Evolutionary conservation across 2,113 vertebrate genomes (phyloP), one percentile per base, ranked within the genome.

Genomic region (Rhombomys opimus): DNA sequence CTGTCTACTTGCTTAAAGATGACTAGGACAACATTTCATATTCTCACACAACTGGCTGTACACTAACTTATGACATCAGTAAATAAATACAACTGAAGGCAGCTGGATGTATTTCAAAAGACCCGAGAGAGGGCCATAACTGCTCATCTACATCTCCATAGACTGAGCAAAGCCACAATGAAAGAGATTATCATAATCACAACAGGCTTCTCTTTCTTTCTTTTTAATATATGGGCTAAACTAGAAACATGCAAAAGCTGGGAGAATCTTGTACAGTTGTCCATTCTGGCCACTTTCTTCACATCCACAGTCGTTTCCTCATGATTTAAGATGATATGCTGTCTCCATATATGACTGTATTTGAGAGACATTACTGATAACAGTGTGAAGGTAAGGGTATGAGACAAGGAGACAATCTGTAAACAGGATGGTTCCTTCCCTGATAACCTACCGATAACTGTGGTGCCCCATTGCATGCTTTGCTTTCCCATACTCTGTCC

Each of bases 61-160:
- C 17, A 78, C 23, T 81, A 80, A 13, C 15, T 89, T 81, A 23
- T 35, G 54, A 50, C 41, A 32, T 32, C 77, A 72, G 77, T 85
- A 30, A 82, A 72, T 38, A 90, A 54, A 92, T 38, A 54, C 13
- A 65, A 80, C 75, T 38, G 91, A 95, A 77, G 14, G 12, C 46
- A 92, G 1, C 2, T 35, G 57, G 30, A 93, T 65, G 38, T 80
- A 70, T 41, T 86, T 92, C 35, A 77, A 77, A 77, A 91, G 4
- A 81, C 3, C 10, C 50, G 67, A 75, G 27, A 0, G 59, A 35
- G 32, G 50, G 22, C 52, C 3, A 73, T 73, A 77, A 59, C 81
- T 50, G 76, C 30, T 4, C 30, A n/a, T 54, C n/a, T 84, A n/a
- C 20, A 32, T 82, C 22, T 84, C 90, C 68, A 59, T 15, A 78